Conservation (phyloP, 2,888 invertebrate species). For the Dynastes hyllus region DNA sequence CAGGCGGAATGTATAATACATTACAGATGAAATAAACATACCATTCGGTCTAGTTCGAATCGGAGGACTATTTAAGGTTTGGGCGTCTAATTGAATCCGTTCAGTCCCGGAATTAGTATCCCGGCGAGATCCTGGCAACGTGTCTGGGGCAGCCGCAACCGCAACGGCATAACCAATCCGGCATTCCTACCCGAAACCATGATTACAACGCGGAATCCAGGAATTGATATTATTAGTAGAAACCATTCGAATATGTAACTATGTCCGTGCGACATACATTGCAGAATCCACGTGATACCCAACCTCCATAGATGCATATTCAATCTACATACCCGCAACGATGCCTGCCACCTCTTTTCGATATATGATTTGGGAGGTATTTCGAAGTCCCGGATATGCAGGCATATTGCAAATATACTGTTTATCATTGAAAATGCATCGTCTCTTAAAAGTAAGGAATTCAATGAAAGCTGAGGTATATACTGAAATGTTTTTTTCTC, state of each 20-base stretch:
- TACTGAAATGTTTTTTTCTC: no score
- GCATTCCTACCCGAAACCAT: constrained; percentile 47
- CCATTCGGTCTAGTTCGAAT: background rate
- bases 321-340: no score
- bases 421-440: no score
- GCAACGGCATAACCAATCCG: constrained; percentile 59
- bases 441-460: no score
- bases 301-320: no score
- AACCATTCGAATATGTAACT: background rate
- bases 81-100: constrained; percentile 8
- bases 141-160: constrained; percentile 61
- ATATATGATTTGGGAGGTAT: no score
- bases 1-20: background rate
- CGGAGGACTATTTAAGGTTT: background rate
- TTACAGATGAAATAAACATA: background rate
- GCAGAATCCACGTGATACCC: no score
- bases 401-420: no score
- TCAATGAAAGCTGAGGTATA: no score
- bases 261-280: no score
- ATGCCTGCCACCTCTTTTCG: no score
- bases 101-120: constrained; percentile 41
- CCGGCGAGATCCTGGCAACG: constrained; percentile 58
- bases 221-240: constrained; percentile 56
- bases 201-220: constrained; percentile 60
- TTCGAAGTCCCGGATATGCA: no score